These are phyloP conservation scores for Uria aalge DNA, from an alignment of 2,113 vertebrate species.

Conservation along the genomic window DNA sequence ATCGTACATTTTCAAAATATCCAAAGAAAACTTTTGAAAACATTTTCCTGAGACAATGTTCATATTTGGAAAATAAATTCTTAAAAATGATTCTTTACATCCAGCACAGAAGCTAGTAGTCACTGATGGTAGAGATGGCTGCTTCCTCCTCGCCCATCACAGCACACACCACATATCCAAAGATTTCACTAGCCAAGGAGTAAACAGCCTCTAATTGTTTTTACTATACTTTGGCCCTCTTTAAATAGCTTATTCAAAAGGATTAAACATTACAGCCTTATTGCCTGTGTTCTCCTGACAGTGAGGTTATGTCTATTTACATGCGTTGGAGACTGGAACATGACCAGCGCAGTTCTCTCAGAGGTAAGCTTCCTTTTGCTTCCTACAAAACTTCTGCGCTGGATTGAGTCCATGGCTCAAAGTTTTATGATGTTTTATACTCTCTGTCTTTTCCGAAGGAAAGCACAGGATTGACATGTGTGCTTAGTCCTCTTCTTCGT, in stretches of 20 bases:
- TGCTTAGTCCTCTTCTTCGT: not conserved
- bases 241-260: slow-evolving; percentile 50
- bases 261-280: slow-evolving; percentile 17
- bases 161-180: not conserved
- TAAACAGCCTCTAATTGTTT: slow-evolving; percentile 2
- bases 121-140: not conserved
- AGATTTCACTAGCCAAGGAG: not conserved
- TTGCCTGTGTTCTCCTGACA: slow-evolving; percentile 14
- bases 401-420: not conserved
- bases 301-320: slow-evolving; percentile 41
- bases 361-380: not conserved
- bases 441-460: not conserved
- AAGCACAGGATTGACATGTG: not conserved
- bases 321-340: not conserved
- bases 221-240: not conserved
- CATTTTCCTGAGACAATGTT: not conserved
- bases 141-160: not conserved
- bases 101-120: not conserved
- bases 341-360: not conserved
- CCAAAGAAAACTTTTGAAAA: slow-evolving; percentile 4
- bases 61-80: not conserved
- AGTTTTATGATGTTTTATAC: not conserved
- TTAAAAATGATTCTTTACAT: not conserved
- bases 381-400: slow-evolving; percentile 4
- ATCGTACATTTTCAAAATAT: not conserved